Conservation (phyloP, 2,113 vertebrate species). For the Buteo buteo region DNA sequence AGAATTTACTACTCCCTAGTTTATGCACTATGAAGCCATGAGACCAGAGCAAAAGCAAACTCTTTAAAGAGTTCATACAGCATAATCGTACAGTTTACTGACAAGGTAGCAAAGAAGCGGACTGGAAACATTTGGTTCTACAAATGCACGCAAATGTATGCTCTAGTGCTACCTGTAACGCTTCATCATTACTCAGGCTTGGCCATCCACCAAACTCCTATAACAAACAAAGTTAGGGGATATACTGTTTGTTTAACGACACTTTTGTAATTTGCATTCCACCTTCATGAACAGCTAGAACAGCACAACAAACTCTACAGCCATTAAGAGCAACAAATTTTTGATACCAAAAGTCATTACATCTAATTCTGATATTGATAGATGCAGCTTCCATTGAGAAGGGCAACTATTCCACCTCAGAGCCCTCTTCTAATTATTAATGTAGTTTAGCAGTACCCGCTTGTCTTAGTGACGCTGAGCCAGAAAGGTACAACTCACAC, state of each 20-base stretch:
- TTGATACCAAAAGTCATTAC: not conserved
- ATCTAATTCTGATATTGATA: not conserved
- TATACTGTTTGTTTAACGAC: not conserved
- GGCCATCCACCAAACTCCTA: not conserved
- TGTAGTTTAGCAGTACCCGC: not conserved
- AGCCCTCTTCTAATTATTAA: not conserved
- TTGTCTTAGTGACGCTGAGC: not conserved
- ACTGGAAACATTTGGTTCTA: not conserved
- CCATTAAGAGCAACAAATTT: not conserved
- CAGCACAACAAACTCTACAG: not conserved
- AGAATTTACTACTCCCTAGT: not conserved
- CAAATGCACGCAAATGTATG: not conserved
- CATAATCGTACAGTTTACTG: not conserved
- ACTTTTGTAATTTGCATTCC: not conserved
- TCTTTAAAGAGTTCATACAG: not conserved
- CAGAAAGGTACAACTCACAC: not conserved
- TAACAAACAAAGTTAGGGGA: not conserved
- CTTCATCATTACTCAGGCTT: not conserved
- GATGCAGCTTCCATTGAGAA: not conserved
- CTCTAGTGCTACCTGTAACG: not conserved
- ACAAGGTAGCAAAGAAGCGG: not conserved
- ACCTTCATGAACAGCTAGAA: not conserved
- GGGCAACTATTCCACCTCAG: not conserved
- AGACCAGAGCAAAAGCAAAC: not conserved
- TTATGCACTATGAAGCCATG: not conserved